Conservation (phyloP, 2,888 invertebrate species). For the Acheta domesticus region DNA sequence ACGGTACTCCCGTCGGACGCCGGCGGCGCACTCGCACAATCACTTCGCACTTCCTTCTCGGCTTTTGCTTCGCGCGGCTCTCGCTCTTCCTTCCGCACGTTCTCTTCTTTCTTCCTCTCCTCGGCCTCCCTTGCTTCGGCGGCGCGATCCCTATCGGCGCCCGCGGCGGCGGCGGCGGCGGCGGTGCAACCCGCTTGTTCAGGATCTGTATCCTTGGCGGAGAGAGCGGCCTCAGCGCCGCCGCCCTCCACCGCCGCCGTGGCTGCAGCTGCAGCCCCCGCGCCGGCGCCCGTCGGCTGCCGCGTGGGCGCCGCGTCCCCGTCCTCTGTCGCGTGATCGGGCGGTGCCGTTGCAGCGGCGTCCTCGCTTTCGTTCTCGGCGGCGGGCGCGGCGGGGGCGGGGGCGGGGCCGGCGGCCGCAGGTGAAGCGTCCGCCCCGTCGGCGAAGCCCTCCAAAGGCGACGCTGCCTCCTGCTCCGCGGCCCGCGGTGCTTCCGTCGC, state of each 20-base stretch:
- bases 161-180: conserved; percentile 51
- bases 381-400: conserved; percentile 37
- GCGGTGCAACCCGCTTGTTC: conserved; percentile 50
- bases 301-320: conserved; percentile 53
- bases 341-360: conserved; percentile 44
- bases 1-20: not conserved
- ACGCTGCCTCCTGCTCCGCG: too few relatives aligned
- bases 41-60: not conserved
- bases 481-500: too few relatives aligned
- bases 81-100: conserved; percentile 31
- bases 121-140: conserved; percentile 11
- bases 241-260: conserved; percentile 51
- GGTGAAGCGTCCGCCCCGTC: too few relatives aligned
- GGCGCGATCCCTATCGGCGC: conserved; percentile 46
- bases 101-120: conserved; percentile 33
- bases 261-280: conserved; percentile 46
- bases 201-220: conserved; percentile 11
- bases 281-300: conserved; percentile 50
- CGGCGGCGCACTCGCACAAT: not conserved
- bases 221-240: conserved; percentile 26
- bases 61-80: conserved; percentile 29
- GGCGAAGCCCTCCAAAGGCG: too few relatives aligned
- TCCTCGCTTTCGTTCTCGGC: conserved; percentile 43
- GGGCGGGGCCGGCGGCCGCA: too few relatives aligned
- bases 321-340: conserved; percentile 42